Percentiles rank a stretch among this genome's conserved stretches.
phyloP scores from a whole-genome alignment of 1,140 invertebrate genomes.

The Magallana ariakensis region DNA sequence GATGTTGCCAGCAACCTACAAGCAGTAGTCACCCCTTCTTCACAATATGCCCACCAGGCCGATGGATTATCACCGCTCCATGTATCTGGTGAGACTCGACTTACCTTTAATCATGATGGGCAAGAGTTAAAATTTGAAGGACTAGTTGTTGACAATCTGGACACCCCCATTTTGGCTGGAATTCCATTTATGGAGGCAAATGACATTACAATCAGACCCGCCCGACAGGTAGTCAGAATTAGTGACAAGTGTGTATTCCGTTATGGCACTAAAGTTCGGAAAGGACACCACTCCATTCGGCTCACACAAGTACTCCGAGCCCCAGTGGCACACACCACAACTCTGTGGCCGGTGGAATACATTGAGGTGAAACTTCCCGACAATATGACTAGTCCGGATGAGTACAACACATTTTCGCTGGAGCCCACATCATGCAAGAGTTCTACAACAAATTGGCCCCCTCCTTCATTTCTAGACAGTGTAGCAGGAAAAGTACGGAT shows the following conservation, averaged over 20 bases:
- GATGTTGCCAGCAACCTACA: neutral
- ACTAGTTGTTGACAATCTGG: slow-evolving; percentile 46
- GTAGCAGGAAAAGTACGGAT: neutral
- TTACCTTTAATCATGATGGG: slow-evolving; percentile 34
- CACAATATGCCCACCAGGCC: slow-evolving; percentile 52
- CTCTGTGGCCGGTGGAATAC: slow-evolving; percentile 43
- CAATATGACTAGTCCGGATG: neutral
- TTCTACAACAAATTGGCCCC: neutral
- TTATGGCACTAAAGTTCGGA: neutral
- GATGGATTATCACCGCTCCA: slow-evolving; percentile 49
- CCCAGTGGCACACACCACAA: slow-evolving; percentile 44
- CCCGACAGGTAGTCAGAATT: neutral
- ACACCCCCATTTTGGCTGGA: slow-evolving; percentile 35
- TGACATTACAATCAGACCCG: slow-evolving; percentile 31
- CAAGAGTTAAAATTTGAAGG: slow-evolving; percentile 11
- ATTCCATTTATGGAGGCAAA: no score
- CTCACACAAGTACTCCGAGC: neutral
- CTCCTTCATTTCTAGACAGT: neutral
- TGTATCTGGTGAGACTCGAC: slow-evolving; percentile 49
- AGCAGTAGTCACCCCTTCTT: neutral
- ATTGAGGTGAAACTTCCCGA: neutral
- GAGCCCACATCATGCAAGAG: neutral
- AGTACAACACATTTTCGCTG: neutral
- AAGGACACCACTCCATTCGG: neutral
- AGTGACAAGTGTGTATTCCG: neutral